Evolutionary conservation across 2,113 vertebrate genomes (phyloP).

Genomic region (Xenotilapia flavipinnis): DNA sequence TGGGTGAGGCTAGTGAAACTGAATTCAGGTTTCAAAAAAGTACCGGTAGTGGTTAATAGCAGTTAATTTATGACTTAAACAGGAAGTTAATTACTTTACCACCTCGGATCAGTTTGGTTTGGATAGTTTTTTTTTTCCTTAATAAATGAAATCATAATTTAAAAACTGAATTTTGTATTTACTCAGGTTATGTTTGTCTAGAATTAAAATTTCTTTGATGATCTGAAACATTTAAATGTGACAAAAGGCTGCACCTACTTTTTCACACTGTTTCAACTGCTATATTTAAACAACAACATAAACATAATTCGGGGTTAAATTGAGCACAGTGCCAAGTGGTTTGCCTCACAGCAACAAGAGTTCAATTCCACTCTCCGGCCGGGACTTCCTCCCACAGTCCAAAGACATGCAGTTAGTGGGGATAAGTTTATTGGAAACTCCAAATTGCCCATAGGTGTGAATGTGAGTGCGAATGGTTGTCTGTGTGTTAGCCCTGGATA

Average conservation of each 20-base stretch:
- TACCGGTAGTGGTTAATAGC: not conserved
- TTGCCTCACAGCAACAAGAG: not conserved
- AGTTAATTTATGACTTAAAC: not conserved
- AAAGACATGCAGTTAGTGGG: not conserved
- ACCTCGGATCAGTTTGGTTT: not conserved
- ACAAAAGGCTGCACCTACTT: not conserved
- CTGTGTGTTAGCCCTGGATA: not conserved
- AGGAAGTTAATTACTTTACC: not conserved
- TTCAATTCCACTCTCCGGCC: not conserved
- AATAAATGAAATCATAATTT: not conserved
- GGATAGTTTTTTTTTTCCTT: not conserved
- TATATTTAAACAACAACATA: not conserved
- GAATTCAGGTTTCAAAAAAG: not conserved
- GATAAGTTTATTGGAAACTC: not conserved
- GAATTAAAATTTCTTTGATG: not conserved
- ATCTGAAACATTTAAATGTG: not conserved
- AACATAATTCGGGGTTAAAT: not conserved
- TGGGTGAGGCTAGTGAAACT: not conserved
- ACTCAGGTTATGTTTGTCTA: not conserved
- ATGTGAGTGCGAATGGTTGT: not conserved
- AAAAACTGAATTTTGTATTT: not conserved
- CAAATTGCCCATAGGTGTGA: not conserved
- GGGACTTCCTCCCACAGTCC: not conserved
- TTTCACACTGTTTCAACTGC: not conserved
- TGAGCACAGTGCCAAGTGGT: not conserved